These are phyloP conservation scores for Sceloporus undulatus DNA, from an alignment of 2,113 vertebrate species.

Conservation along the genomic window DNA sequence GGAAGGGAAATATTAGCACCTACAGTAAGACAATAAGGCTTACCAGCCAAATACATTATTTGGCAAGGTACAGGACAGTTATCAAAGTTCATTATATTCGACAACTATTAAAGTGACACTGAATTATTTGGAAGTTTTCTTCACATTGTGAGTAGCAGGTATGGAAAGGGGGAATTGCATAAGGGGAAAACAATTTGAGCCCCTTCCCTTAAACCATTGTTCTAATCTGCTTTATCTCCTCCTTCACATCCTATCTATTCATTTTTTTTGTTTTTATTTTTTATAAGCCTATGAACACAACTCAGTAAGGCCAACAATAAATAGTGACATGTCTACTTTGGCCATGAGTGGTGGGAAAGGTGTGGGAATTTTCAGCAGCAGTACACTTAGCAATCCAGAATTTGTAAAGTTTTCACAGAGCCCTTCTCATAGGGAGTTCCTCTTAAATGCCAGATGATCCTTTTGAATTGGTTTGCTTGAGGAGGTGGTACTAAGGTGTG, in stretches of 20 bases:
- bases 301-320: not conserved
- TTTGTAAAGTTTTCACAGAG: not conserved
- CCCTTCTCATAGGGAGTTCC: not conserved
- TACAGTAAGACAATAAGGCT: not conserved
- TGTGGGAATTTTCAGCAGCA: not conserved
- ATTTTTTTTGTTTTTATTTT: not conserved
- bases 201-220: not conserved
- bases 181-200: not conserved
- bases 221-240: not conserved
- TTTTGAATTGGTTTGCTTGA: not conserved
- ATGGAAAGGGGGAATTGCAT: not conserved
- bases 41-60: not conserved
- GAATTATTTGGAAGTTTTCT: not conserved
- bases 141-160: not conserved
- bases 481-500: not conserved
- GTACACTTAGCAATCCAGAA: not conserved
- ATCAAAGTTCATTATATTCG: not conserved
- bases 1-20: not conserved
- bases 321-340: not conserved
- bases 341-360: not conserved
- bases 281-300: not conserved
- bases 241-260: too few species aligned
- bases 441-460: not conserved
- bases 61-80: not conserved
- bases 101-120: not conserved